Evolutionary conservation across 2,113 vertebrate species (phyloP), one percentile per base, ranked within the genome.

Genomic region (Sphaerodactylus townsendi): DNA sequence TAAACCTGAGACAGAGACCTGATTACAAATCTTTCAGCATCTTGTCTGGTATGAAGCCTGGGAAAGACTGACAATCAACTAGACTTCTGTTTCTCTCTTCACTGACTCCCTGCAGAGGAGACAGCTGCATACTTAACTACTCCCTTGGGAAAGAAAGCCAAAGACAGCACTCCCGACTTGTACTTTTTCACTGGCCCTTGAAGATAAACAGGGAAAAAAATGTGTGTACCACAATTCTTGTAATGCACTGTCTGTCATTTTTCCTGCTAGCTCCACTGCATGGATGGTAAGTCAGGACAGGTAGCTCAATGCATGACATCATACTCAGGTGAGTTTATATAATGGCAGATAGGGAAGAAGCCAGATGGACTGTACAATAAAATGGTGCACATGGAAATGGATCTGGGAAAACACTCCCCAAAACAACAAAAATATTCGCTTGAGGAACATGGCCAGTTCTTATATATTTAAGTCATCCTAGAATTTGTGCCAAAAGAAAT

Each of bases 191-290:
- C 28, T 50, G 13, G 44, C 44, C 44, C 44, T 48, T 79, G 46
- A 79, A 48, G 41, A 48, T 15, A 1, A 81, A 14, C 8, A 37
- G 10, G 53, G 4, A 81, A 35, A 68, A 79, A n/a, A n/a, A n/a
- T 79, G 62, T 46, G 37, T 70, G 33, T 11, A 13, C 23, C 37
- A 35, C 30, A 53, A 15, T 53, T 39, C 17, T 53, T 69, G 8
- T 3, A 5, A 35, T 41, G 3, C 41, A 50, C 15, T 81, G 48
- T 23, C 15, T 81, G 48, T 23, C 21, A 21, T 30, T 50, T 39
- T 21, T 1, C 25, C 2, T 3, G 6, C 56, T 8, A 37, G 10
- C 21, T 2, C 10, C 2, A 6, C 33, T 68, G 14, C 1, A 8
- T 48, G 2, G 11, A 7, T 13, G 25, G 15, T 46, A 48, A 28